These are phyloP conservation scores for Sebastiscus tertius DNA, from an alignment of 2,797 vertebrate species.

Conservation along the genomic window DNA sequence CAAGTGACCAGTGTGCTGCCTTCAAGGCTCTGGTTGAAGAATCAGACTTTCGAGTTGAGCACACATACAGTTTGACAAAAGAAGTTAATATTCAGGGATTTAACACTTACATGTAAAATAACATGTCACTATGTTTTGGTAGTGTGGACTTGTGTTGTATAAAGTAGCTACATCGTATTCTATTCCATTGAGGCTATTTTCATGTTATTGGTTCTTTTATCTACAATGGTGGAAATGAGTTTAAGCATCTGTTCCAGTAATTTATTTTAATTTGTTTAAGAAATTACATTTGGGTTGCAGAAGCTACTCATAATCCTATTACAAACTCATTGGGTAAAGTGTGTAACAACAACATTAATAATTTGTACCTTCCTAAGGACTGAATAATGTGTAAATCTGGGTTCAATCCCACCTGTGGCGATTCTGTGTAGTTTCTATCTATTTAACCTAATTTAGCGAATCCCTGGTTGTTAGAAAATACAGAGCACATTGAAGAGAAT, in stretches of 20 bases:
- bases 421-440: background rate
- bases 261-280: background rate
- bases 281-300: background rate
- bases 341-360: background rate
- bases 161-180: background rate
- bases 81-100: background rate
- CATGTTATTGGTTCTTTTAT: background rate
- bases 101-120: background rate
- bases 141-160: background rate
- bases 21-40: constrained; percentile 5
- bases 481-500: background rate
- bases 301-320: background rate
- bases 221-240: background rate
- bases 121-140: background rate
- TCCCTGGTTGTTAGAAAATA: background rate
- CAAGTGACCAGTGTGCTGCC: constrained; percentile 18
- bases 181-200: background rate
- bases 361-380: background rate
- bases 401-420: background rate
- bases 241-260: background rate
- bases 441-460: background rate
- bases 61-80: background rate
- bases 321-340: background rate
- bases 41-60: background rate
- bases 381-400: background rate